Percentiles rank a stretch among this genome's conserved stretches.
Conservation (phyloP, 2,888 invertebrate species). For the Selenia dentaria region DNA sequence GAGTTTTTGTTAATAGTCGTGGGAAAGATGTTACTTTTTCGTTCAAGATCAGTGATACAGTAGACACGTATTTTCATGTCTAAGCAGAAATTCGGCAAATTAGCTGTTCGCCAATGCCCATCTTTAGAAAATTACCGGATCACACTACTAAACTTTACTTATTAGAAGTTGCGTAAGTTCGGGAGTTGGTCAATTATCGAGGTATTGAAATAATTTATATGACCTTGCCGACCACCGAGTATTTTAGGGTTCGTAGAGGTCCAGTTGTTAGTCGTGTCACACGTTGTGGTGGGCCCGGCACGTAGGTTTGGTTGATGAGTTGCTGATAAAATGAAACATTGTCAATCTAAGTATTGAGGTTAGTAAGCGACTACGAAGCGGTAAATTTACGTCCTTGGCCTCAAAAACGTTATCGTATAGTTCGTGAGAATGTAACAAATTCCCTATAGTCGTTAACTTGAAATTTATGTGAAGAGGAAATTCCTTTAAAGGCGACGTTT, state of each 20-base stretch:
- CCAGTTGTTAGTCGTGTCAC: too few relatives aligned
- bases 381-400: constrained; percentile 30
- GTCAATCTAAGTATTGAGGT: constrained; percentile 25
- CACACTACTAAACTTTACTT: constrained; percentile 7
- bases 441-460: constrained; percentile 19
- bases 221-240: constrained; percentile 8
- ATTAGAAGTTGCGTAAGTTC: constrained; percentile 8
- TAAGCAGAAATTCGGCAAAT: constrained; percentile 1
- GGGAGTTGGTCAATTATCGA: too few relatives aligned
- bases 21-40: constrained; percentile 28
- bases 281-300: neutral
- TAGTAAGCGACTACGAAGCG: constrained; percentile 10
- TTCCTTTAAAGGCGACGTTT: constrained; percentile 23
- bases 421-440: constrained; percentile 26
- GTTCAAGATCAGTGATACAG: constrained; percentile 7
- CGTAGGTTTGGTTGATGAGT: constrained; percentile 5
- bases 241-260: constrained; percentile 7
- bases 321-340: constrained; percentile 13
- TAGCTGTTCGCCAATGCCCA: neutral
- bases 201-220: neutral
- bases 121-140: constrained; percentile 1
- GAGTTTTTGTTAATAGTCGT: constrained; percentile 26
- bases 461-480: constrained; percentile 28
- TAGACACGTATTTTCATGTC: constrained; percentile 9
- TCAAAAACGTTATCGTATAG: constrained; percentile 21